Percentiles rank a stretch among this genome's conserved stretches.
phyloP scores from a whole-genome alignment of 2,888 invertebrate species.

The Syrphus vitripennis region DNA sequence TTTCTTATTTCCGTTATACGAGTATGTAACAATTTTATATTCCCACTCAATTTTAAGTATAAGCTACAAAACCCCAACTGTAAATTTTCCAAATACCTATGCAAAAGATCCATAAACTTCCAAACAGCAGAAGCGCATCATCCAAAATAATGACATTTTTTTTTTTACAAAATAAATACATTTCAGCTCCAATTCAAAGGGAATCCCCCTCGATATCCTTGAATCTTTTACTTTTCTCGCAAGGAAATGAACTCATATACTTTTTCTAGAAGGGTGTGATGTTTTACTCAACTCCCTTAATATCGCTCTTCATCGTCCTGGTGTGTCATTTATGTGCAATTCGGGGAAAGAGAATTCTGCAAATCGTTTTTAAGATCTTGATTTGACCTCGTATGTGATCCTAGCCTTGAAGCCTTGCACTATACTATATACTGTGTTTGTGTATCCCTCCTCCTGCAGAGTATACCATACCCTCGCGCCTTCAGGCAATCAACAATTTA shows the following conservation, averaged over 20 bases:
- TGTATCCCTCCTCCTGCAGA: neutral
- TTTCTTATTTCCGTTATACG: neutral
- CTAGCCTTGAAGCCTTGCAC: conserved; percentile 25
- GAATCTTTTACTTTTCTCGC: conserved; percentile 43
- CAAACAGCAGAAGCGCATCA: conserved; percentile 17
- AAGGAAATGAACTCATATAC: conserved; percentile 69
- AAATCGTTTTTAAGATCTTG: conserved; percentile 70
- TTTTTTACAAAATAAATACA: conserved; percentile 45
- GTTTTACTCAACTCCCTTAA: conserved; percentile 8
- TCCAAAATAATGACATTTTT: conserved; percentile 48
- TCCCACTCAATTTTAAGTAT: conserved; percentile 5
- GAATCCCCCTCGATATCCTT: conserved; percentile 42
- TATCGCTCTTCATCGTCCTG: conserved; percentile 13
- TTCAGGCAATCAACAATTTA: conserved; percentile 68
- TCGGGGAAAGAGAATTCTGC: conserved; percentile 26
- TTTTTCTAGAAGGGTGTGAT: neutral
- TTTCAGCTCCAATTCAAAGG: conserved; percentile 39
- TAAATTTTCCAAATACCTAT: conserved; percentile 23
- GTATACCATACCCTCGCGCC: neutral
- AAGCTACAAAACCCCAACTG: conserved; percentile 13
- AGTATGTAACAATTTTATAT: neutral
- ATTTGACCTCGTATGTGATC: conserved; percentile 67
- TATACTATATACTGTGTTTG: neutral
- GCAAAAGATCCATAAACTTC: neutral
- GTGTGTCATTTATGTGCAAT: conserved; percentile 52